A percentile compares a stretch with the other conserved stretches of the same genome.
Conservation (phyloP, 2,113 vertebrate genomes). For the Rynchops niger region DNA sequence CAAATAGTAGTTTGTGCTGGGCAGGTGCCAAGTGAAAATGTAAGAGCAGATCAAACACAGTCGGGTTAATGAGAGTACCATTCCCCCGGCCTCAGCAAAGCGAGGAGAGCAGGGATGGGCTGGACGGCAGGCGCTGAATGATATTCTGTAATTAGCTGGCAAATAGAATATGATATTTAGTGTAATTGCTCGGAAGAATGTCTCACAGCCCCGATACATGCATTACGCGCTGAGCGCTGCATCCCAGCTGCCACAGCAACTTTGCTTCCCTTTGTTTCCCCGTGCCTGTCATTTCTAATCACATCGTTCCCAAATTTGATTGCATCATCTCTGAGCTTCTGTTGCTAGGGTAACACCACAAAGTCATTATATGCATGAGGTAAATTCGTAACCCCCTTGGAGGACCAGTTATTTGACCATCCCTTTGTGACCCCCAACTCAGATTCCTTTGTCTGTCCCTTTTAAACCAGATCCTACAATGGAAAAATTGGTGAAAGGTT, state of each 20-base stretch:
- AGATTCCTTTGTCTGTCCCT: neutral
- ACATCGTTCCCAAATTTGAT: conserved; percentile 41
- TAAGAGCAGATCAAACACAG: neutral
- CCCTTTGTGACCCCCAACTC: neutral
- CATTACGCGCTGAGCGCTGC: neutral
- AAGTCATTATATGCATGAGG: neutral
- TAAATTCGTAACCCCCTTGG: neutral
- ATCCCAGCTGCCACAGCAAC: conserved; percentile 48
- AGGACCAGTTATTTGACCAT: neutral
- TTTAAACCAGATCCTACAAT: neutral
- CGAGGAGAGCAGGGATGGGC: neutral
- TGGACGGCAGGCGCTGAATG: conserved; percentile 25
- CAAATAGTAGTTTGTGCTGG: neutral
- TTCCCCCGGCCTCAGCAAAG: neutral
- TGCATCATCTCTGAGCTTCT: neutral
- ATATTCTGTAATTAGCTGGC: conserved; percentile 66
- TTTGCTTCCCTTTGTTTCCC: conserved; percentile 54
- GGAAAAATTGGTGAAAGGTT: neutral
- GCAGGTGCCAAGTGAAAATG: neutral
- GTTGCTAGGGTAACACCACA: conserved; percentile 57
- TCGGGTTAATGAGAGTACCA: conserved; percentile 12
- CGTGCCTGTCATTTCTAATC: conserved; percentile 50
- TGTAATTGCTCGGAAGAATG: conserved; percentile 67
- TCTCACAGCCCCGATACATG: neutral
- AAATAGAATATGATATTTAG: conserved; percentile 60